A percentile compares a stretch with the other conserved stretches of the same genome.
Evolutionary conservation across 2,797 vertebrate genomes (phyloP).

Genomic region (Apodemus agrarius): DNA sequence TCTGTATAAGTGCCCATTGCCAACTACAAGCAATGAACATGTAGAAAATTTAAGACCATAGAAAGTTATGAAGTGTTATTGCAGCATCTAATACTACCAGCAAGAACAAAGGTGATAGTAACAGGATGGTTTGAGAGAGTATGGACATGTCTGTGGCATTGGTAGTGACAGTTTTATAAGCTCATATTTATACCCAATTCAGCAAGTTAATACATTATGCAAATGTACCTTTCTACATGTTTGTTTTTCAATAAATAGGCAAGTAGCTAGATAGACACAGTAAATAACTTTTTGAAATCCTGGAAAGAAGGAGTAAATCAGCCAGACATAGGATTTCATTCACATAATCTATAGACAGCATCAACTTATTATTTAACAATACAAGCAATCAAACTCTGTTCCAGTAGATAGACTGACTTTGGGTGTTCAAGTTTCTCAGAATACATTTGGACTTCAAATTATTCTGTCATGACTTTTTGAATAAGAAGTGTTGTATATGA

Average conservation of each 20-base stretch:
- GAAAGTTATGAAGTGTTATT: not conserved
- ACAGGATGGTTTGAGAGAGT: not conserved
- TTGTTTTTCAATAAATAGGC: not conserved
- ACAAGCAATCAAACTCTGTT: conserved; percentile 20
- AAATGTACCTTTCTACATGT: not conserved
- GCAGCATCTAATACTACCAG: not conserved
- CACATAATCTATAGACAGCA: not conserved
- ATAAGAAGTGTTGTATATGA: not conserved
- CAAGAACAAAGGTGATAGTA: not conserved
- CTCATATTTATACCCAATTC: not conserved
- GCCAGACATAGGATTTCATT: not conserved
- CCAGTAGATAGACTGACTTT: not conserved
- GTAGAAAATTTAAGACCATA: not conserved
- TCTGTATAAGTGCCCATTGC: not conserved
- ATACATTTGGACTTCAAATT: not conserved
- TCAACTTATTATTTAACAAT: not conserved
- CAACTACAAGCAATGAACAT: not conserved
- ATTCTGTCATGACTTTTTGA: not conserved
- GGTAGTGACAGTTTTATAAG: not conserved
- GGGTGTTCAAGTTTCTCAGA: not conserved
- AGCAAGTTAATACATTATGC: not conserved
- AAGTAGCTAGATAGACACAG: not conserved
- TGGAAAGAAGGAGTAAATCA: conserved; percentile 9
- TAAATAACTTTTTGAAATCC: not conserved
- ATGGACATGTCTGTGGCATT: not conserved